Conservation (phyloP, 2,888 invertebrate species). For the Drosophila affinis region DNA sequence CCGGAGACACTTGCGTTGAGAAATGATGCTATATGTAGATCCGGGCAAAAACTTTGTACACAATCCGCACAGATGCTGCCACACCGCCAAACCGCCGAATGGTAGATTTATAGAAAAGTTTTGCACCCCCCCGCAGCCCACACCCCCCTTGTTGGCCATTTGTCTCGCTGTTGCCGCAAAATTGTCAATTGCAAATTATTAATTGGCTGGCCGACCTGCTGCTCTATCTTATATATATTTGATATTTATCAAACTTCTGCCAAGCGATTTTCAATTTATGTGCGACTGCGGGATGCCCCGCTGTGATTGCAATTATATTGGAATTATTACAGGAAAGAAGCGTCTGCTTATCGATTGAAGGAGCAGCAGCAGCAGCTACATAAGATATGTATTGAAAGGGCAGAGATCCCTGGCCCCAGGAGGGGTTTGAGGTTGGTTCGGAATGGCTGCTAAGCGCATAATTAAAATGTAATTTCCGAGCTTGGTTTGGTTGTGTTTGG, state of each 20-base stretch:
- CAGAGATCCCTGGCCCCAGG: not conserved
- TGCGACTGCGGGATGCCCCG: not conserved
- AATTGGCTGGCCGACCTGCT: not conserved
- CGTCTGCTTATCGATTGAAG: too few species aligned
- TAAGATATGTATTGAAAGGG: constrained; percentile 12
- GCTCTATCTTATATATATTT: not conserved
- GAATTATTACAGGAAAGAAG: too few species aligned
- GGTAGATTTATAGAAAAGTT: not conserved
- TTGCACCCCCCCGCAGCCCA: rapidly evolving
- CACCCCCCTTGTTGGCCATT: not conserved
- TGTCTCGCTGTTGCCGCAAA: not conserved
- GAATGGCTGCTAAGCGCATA: constrained; percentile 16
- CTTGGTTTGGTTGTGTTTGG: not conserved
- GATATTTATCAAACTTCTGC: not conserved
- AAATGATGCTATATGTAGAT: not conserved
- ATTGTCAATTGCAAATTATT: not conserved
- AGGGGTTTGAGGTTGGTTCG: not conserved
- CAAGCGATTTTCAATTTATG: not conserved
- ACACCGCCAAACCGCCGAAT: not conserved
- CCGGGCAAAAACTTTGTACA: not conserved
- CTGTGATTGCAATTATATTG: too few species aligned
- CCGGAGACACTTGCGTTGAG: not conserved
- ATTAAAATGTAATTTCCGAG: constrained; percentile 33
- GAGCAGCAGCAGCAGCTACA: constrained; percentile 1
- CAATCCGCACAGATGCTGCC: not conserved